Conservation (phyloP, 2,888 invertebrate species). For the Cerceris rybyensis region DNA sequence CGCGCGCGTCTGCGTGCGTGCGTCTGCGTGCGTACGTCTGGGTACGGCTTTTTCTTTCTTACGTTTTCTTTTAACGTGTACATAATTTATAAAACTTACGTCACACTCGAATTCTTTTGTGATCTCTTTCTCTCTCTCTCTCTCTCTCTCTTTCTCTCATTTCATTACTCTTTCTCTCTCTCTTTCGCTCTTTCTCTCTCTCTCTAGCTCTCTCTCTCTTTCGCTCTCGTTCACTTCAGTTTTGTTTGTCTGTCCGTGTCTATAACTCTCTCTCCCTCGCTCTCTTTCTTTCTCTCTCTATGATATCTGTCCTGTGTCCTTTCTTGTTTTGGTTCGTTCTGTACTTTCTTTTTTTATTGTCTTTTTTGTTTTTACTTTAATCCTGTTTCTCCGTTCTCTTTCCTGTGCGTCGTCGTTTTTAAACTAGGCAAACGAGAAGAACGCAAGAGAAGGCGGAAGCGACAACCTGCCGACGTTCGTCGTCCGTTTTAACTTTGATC, state of each 20-base stretch:
- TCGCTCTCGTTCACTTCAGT: slow-evolving; percentile 5
- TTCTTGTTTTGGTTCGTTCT: slow-evolving; percentile 28
- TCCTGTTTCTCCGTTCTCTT: slow-evolving; percentile 12
- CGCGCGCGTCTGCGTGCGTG: slow-evolving; percentile 48
- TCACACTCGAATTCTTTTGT: slow-evolving; percentile 29
- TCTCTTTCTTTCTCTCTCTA: slow-evolving; percentile 3
- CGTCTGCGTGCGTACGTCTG: slow-evolving; percentile 58
- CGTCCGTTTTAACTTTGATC: slow-evolving; percentile 34
- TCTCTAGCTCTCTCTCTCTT: slow-evolving; percentile 15
- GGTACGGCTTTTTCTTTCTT: slow-evolving; percentile 19
- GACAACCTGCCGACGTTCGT: slow-evolving; percentile 71
- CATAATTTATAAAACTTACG: slow-evolving; percentile 5
- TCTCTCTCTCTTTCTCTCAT: slow-evolving; percentile 16
- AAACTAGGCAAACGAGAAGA: slow-evolving; percentile 68
- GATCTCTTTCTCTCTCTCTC: slow-evolving; percentile 27
- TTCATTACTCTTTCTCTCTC: slow-evolving; percentile 25
- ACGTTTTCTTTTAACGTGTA: slow-evolving; percentile 23
- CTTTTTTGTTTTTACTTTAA: too few relatives aligned
- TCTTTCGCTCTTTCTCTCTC: slow-evolving; percentile 36
- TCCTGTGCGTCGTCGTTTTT: slow-evolving; percentile 37
- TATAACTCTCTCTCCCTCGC: neutral
- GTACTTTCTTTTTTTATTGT: slow-evolving; percentile 18
- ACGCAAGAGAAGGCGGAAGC: slow-evolving; percentile 76
- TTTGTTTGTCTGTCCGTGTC: slow-evolving; percentile 19
- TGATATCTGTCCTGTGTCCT: slow-evolving; percentile 11